Evolutionary conservation across 2,888 invertebrate species (phyloP).

Genomic region (Hymenopus coronatus): DNA sequence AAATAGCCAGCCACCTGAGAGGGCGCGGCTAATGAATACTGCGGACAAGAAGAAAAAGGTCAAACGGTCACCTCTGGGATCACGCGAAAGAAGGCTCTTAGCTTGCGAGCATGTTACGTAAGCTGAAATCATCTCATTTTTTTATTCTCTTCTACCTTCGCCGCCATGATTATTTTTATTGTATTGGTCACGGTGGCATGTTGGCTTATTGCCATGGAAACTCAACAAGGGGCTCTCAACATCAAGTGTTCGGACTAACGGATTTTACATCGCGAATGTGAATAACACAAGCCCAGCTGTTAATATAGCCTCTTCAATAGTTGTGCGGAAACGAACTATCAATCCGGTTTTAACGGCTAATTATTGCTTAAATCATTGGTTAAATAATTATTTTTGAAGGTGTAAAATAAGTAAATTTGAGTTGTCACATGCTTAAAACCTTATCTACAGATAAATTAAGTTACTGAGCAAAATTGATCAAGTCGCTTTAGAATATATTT

Average conservation of each 20-base stretch:
- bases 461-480: too few relatives aligned
- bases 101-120: constrained; percentile 6
- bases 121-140: constrained; percentile 5
- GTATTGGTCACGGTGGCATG: background rate
- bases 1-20: background rate
- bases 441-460: too few relatives aligned
- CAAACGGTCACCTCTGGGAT: constrained; percentile 24
- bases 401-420: too few relatives aligned
- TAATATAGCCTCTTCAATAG: background rate
- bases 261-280: background rate
- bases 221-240: background rate
- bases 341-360: too few relatives aligned
- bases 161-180: background rate
- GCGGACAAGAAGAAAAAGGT: constrained; percentile 15
- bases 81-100: background rate
- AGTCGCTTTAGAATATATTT: too few relatives aligned
- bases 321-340: too few relatives aligned
- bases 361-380: too few relatives aligned
- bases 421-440: too few relatives aligned
- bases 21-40: constrained; percentile 20
- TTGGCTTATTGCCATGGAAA: background rate
- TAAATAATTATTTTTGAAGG: too few relatives aligned
- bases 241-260: background rate
- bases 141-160: background rate
- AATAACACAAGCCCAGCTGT: background rate